Evolutionary conservation across 2,797 vertebrate species (phyloP).

Genomic region (Melanotaenia boesemani): DNA sequence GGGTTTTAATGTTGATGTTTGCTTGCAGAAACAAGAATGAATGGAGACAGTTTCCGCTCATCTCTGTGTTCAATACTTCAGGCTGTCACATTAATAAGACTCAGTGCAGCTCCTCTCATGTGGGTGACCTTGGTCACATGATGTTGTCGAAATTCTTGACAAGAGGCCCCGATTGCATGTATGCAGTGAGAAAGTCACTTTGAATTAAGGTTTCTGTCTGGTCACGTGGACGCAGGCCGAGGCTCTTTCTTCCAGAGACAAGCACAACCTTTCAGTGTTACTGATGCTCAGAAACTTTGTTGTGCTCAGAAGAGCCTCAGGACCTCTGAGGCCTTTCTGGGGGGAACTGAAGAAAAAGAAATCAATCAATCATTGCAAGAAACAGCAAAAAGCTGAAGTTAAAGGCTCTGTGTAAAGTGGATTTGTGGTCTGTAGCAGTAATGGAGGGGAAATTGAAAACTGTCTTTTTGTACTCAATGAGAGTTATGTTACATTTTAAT

Average conservation of each 20-base stretch:
- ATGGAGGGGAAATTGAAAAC: constrained; percentile 39
- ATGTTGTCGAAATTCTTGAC: constrained; percentile 29
- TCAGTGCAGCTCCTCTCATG: constrained; percentile 19
- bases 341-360: constrained; percentile 3
- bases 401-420: constrained; percentile 27
- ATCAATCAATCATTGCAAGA: not conserved
- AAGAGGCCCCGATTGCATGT: constrained; percentile 17
- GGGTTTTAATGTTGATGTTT: constrained; percentile 15
- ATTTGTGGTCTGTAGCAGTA: constrained; percentile 42
- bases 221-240: constrained; percentile 34
- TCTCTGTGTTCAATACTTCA: not conserved
- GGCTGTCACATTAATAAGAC: constrained; percentile 16
- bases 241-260: constrained; percentile 18
- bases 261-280: constrained; percentile 23
- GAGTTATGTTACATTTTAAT: constrained; percentile 21
- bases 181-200: constrained; percentile 58
- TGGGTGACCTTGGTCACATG: constrained; percentile 47
- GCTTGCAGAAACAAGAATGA: not conserved
- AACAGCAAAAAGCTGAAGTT: constrained; percentile 5
- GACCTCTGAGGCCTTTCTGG: constrained; percentile 11
- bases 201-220: constrained; percentile 36
- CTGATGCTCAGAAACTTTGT: constrained; percentile 10
- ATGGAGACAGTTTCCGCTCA: constrained; percentile 10
- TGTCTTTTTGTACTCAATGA: constrained; percentile 22
- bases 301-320: not conserved